Evolutionary conservation across 2,113 vertebrate genomes (phyloP), one percentile per base, ranked within the genome.

Genomic region (Otolemur garnettii): DNA sequence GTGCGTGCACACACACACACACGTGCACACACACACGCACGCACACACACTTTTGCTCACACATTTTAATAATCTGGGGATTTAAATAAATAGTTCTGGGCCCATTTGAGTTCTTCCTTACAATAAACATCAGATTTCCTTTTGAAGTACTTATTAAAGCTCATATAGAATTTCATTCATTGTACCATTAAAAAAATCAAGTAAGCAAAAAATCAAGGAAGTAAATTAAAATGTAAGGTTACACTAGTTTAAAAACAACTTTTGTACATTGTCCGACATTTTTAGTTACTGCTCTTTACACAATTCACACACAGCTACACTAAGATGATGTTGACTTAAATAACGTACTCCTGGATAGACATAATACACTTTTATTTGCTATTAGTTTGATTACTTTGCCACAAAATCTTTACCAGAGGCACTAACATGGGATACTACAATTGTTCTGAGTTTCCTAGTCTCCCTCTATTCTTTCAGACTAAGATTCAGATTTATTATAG

Each of bases 401-500:
- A 60, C 18, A 7, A 19, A 55, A 30, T 84, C 55, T 78, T 93
- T 87, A 60, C 71, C 24, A 30, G 53, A 50, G 17, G n/a, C 11
- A 21, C 33, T 28, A 80, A 85, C 18, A 53, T 3, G 50, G 30
- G 24, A 69, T 38, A 68, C 28, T 82, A 19, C 2, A 75, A n/a
- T 4, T 87, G 45, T 85, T 90, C 78, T 89, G 33, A 95, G n/a
- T 60, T 80, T 71, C 21, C 7, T 24, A 66, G 50, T 75, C 33
- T 93, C 75, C 38, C 17, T 74, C 22, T 84, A 62, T 19, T 92
- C 72, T 87, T 33, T 95, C 33, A 93, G 74, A 50, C 64, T 95
- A 74, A 87, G 71, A 79, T 86, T 19, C 69, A 79, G 83, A 94
- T 38, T 83, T 77, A 93, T 6, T 26, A 14, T 82, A 94, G 50